Evolutionary conservation across 2,888 invertebrate genomes (phyloP), one percentile per base, ranked within the genome.

Genomic region (Danaus chrysippus): DNA sequence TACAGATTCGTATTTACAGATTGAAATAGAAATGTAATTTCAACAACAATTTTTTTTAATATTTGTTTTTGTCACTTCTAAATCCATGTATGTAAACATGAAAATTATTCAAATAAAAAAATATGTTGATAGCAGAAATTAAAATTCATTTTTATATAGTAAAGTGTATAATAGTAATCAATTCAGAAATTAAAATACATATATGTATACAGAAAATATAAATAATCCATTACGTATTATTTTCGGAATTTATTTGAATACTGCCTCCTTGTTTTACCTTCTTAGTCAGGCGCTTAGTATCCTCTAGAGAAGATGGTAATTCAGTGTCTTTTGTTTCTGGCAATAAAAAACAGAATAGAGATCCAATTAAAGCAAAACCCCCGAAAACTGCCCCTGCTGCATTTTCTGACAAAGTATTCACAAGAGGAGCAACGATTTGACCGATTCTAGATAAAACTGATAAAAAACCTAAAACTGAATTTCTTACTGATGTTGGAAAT

Each of bases 401-500:
- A 6, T 62, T 68, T 46, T 78, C 75, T 17, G 83, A 81, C 71
- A 95, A 76, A 10, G 93, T 86, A 49, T 95, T 94, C 10, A 97
- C 91, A 69, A 94, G 94, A 0, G 97, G 97, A 0, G 96, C 95
- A 3, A 93, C 69, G 81, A 96, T 95, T 3, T 96, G 96, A 0
- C 97, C 97, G 23, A 96, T 75, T 73, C 97, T 92, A 0, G 96
- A 95, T 68, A 94, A 91, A 86, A 96, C 94, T 0, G 96, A 96
- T 54, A 96, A 93, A 12, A 94, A 89, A 0, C 97, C 97, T 68
- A 97, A 92, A 0, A 95, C 96, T 56, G 95, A 94, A 76, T 96
- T 97, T 41, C 97, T 92, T 0, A 97, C 93, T 1, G 95, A 93
- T 0, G 97, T 97, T 0, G 97, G 97, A 77, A 96, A 97, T 15